Evolutionary conservation across 2,888 invertebrate genomes (phyloP).

Genomic region (Leucophora obtusa): DNA sequence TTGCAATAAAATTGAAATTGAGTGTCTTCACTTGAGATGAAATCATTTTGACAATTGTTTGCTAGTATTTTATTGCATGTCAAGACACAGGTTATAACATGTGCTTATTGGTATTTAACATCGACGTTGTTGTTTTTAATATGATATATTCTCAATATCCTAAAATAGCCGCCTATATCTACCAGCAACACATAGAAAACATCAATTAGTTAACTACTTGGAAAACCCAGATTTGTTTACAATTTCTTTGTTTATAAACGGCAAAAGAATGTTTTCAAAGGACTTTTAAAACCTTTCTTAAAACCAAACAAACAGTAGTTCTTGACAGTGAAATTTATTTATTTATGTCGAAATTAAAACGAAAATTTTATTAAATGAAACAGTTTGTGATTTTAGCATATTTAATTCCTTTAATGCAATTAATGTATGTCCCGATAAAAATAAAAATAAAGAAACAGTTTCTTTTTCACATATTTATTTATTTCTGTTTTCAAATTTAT

Average conservation of each 20-base stretch:
- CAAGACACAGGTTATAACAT: no score
- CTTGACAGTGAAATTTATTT: conserved; percentile 49
- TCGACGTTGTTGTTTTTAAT: not conserved
- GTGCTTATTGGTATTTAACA: not conserved
- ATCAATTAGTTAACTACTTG: not conserved
- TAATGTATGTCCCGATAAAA: no score
- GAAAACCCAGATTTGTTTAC: not conserved
- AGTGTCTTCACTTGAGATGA: no score
- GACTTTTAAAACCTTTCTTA: not conserved
- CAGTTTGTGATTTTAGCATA: conserved; percentile 14
- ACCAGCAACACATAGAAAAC: not conserved
- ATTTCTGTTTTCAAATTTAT: conserved; percentile 19
- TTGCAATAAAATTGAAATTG: no score
- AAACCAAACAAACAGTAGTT: not conserved
- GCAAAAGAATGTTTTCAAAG: not conserved
- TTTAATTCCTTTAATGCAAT: no score
- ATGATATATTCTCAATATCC: not conserved
- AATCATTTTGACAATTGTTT: no score
- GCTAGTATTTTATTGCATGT: no score
- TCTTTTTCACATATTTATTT: not conserved
- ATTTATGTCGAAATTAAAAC: conserved; percentile 19
- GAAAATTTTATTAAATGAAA: conserved; percentile 32
- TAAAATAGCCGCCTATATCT: not conserved
- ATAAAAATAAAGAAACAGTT: no score
- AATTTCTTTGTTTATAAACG: not conserved